Percentiles rank a stretch among this genome's conserved stretches.
phyloP scores from a whole-genome alignment of 2,888 invertebrate genomes.

The Norana najaformis region DNA sequence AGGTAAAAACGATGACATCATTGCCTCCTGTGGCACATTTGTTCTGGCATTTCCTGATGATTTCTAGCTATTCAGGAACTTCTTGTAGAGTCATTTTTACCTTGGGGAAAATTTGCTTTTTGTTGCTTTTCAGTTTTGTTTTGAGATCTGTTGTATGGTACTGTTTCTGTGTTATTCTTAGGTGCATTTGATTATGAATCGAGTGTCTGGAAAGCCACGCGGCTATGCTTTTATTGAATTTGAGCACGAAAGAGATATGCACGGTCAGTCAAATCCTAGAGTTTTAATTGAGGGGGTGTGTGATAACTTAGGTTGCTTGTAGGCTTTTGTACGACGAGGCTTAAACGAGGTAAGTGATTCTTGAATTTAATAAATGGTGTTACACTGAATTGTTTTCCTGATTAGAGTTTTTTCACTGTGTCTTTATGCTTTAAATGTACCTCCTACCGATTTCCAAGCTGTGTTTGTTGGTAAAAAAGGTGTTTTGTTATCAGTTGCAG shows the following conservation, averaged over 20 bases:
- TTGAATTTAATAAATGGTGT: not conserved
- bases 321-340: not conserved
- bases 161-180: constrained; percentile 28
- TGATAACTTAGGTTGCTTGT: not conserved
- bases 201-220: constrained; percentile 87
- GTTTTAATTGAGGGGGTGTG: not conserved
- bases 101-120: no score
- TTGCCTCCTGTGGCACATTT: no score
- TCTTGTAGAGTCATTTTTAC: no score
- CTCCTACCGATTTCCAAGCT: not conserved
- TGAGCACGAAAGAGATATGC: constrained; percentile 99
- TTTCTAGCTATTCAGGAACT: no score
- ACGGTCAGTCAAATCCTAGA: constrained; percentile 78
- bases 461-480: not conserved
- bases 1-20: no score
- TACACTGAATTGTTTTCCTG: not conserved
- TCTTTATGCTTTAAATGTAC: not conserved
- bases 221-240: constrained; percentile 99
- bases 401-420: not conserved
- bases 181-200: constrained; percentile 71
- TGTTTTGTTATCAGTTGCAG: not conserved
- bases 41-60: no score
- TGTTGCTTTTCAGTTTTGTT: not conserved
- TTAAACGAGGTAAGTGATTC: not conserved
- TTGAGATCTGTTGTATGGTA: not conserved